Percentiles rank a stretch among this genome's conserved stretches.
Evolutionary conservation across 2,797 vertebrate species (phyloP).

Genomic region (Schizothorax lantsangensis): DNA sequence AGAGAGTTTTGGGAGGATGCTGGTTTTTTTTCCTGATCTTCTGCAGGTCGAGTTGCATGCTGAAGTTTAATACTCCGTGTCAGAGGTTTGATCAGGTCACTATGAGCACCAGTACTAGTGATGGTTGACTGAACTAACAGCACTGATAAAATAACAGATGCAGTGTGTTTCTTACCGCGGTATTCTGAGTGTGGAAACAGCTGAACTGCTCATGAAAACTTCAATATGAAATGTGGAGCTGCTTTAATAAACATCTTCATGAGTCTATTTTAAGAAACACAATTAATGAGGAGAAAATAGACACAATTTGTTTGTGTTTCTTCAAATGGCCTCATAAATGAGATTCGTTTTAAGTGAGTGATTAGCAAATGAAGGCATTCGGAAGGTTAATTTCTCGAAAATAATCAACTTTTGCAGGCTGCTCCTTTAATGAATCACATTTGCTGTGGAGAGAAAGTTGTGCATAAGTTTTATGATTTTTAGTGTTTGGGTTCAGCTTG

Average conservation of each 20-base stretch:
- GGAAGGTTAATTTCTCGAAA: constrained; percentile 2
- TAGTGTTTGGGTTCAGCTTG: neutral
- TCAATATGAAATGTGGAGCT: neutral
- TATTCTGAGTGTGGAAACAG: neutral
- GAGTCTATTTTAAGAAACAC: constrained; percentile 14
- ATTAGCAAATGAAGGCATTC: constrained; percentile 22
- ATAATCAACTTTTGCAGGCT: neutral
- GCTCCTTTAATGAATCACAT: neutral
- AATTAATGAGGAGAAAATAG: constrained; percentile 20
- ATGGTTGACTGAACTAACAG: neutral
- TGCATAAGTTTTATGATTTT: neutral
- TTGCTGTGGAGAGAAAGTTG: neutral
- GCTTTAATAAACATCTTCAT: neutral
- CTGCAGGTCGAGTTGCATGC: neutral
- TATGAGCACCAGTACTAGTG: neutral
- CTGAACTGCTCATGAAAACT: neutral
- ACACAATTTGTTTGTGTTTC: neutral
- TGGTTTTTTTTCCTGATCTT: neutral
- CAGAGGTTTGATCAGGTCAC: neutral
- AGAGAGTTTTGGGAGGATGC: too few species aligned
- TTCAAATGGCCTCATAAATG: constrained; percentile 23
- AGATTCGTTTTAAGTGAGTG: neutral
- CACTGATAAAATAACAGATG: neutral
- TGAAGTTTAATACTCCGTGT: neutral
- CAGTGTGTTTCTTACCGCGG: neutral